phyloP scores from a whole-genome alignment of 2,888 invertebrate genomes.

The Yponomeuta cagnagella region DNA sequence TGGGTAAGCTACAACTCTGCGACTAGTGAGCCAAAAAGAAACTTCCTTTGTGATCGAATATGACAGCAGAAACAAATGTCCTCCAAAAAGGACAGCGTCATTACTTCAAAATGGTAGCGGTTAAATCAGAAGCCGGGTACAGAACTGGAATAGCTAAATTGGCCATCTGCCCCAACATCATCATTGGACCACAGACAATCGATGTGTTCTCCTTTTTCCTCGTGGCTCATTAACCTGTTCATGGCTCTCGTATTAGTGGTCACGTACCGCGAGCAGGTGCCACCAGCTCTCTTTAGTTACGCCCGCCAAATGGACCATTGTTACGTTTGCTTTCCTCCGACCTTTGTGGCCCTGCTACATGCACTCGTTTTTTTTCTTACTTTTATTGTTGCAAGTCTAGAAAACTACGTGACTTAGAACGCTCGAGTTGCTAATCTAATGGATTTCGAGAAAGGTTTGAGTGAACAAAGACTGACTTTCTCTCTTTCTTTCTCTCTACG shows the following conservation, averaged over 20 bases:
- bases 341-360: conserved; percentile 3
- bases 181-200: conserved; percentile 12
- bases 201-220: conserved; percentile 32
- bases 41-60: background rate
- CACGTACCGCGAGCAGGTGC: conserved; percentile 46
- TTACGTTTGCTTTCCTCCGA: conserved; percentile 20
- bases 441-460: conserved; percentile 47
- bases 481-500: background rate
- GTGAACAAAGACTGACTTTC: background rate
- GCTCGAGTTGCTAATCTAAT: conserved; percentile 36
- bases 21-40: background rate
- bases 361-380: background rate
- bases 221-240: conserved; percentile 36
- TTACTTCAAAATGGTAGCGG: conserved; percentile 2
- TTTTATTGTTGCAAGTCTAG: conserved; percentile 25
- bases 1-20: background rate
- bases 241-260: conserved; percentile 26
- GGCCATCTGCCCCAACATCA: conserved; percentile 12
- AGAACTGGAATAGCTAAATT: background rate
- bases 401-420: conserved; percentile 52
- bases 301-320: conserved; percentile 38
- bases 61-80: background rate
- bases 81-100: background rate
- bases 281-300: conserved; percentile 31
- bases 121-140: background rate